Percentiles rank a stretch among this genome's conserved stretches.
Conservation (phyloP, 2,888 invertebrate genomes). For the Drosophila tripunctata region DNA sequence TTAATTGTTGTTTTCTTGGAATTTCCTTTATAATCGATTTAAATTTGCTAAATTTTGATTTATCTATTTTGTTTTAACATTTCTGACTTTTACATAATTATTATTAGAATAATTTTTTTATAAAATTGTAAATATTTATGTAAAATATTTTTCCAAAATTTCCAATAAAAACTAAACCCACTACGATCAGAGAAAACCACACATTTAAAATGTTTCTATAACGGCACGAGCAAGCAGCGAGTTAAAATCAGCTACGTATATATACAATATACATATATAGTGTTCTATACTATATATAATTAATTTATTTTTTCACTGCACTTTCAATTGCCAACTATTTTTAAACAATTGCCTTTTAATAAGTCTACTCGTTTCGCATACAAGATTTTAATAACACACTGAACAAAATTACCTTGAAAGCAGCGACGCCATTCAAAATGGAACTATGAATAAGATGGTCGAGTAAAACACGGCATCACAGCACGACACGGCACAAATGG, state of each 20-base stretch:
- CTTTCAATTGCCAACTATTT: slow-evolving; percentile 57
- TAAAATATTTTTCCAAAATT: no score
- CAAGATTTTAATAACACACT: slow-evolving; percentile 45
- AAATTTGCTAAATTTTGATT: no score
- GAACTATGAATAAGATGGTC: slow-evolving; percentile 60
- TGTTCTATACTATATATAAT: background rate
- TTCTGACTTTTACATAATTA: no score
- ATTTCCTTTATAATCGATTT: no score
- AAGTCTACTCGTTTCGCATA: slow-evolving; percentile 6
- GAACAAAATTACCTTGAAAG: slow-evolving; percentile 71
- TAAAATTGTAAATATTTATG: no score
- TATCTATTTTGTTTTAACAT: no score
- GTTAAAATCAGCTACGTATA: background rate
- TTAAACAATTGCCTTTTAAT: slow-evolving; percentile 36
- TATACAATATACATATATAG: no score
- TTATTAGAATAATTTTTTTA: no score
- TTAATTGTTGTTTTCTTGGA: no score
- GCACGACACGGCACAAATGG: slow-evolving; percentile 30
- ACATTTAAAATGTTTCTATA: background rate
- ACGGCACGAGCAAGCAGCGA: background rate
- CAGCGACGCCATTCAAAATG: slow-evolving; percentile 58
- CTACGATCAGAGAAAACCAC: no score
- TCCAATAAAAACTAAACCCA: no score
- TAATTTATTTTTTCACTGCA: slow-evolving; percentile 26
- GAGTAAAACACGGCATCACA: no score